Conservation (phyloP, 1,140 invertebrate species). For the Druon quercuslanigerum region DNA sequence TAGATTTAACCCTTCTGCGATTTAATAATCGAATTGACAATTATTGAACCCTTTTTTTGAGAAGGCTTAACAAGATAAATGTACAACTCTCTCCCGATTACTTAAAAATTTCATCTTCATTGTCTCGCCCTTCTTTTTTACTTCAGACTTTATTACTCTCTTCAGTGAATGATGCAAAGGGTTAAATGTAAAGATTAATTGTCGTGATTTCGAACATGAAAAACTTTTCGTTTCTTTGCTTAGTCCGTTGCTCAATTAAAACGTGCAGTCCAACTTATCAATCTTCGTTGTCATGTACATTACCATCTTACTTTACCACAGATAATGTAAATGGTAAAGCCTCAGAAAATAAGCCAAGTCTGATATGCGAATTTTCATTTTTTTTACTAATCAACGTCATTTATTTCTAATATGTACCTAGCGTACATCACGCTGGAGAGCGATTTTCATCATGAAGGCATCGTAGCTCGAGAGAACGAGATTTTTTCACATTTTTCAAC, state of each 20-base stretch:
- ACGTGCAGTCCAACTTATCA: conserved; percentile 43
- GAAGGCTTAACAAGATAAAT: conserved; percentile 33
- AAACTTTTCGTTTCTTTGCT: conserved; percentile 18
- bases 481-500: conserved; percentile 24
- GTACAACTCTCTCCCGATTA: conserved; percentile 1
- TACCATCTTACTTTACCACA: conserved; percentile 52
- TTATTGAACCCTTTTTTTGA: conserved; percentile 27
- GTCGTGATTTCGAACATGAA: conserved; percentile 35
- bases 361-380: conserved; percentile 55
- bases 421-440: conserved; percentile 44
- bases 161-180: conserved; percentile 41
- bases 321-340: conserved; percentile 58
- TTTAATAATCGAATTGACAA: conserved; percentile 30
- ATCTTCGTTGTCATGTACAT: conserved; percentile 63
- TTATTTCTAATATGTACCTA: conserved; percentile 44
- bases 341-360: conserved; percentile 68
- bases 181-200: conserved; percentile 50
- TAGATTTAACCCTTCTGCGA: conserved; percentile 54
- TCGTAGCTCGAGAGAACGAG: conserved; percentile 36
- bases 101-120: conserved; percentile 29
- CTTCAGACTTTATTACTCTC: conserved; percentile 27
- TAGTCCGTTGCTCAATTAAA: conserved; percentile 20
- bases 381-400: conserved; percentile 41
- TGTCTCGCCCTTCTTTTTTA: background rate
- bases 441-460: conserved; percentile 51